phyloP scores from a whole-genome alignment of 2,888 invertebrate genomes.

The Clunio marinus region DNA sequence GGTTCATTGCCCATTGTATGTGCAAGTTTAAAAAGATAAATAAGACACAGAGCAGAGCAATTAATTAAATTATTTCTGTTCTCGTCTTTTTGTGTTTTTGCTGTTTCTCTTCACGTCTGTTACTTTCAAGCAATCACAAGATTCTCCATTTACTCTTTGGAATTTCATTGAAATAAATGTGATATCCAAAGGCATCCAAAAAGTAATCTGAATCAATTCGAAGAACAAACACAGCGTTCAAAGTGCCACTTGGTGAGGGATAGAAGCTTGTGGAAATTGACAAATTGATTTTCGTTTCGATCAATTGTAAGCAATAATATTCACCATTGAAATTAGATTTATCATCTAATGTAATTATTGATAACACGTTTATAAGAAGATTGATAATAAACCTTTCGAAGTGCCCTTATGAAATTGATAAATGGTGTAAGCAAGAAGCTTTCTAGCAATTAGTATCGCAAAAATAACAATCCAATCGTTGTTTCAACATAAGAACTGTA shows the following conservation, averaged over 20 bases:
- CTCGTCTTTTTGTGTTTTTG: too few species aligned
- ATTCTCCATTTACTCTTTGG: conserved; percentile 10
- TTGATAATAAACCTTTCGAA: too few species aligned
- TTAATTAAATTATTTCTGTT: conserved; percentile 25
- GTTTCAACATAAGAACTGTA: not conserved
- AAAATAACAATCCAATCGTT: conserved; percentile 24
- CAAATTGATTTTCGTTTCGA: too few species aligned
- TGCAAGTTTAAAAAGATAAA: conserved; percentile 17
- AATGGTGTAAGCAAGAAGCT: conserved; percentile 21
- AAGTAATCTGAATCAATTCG: conserved; percentile 4
- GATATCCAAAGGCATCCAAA: not conserved
- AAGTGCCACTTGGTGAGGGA: too few species aligned
- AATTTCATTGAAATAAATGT: conserved; percentile 10
- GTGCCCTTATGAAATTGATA: not conserved
- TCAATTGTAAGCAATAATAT: too few species aligned
- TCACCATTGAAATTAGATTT: too few species aligned
- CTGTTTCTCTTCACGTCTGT: conserved; percentile 16
- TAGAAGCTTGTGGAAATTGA: too few species aligned
- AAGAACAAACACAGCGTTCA: too few species aligned
- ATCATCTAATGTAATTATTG: too few species aligned
- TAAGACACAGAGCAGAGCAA: conserved; percentile 22
- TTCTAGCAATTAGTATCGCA: conserved; percentile 28
- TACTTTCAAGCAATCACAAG: conserved; percentile 17
- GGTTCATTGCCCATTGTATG: conserved; percentile 32
- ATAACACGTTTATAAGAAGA: too few species aligned